Evolutionary conservation across 2,113 vertebrate genomes (phyloP).

Genomic region (Platysteira castanea): DNA sequence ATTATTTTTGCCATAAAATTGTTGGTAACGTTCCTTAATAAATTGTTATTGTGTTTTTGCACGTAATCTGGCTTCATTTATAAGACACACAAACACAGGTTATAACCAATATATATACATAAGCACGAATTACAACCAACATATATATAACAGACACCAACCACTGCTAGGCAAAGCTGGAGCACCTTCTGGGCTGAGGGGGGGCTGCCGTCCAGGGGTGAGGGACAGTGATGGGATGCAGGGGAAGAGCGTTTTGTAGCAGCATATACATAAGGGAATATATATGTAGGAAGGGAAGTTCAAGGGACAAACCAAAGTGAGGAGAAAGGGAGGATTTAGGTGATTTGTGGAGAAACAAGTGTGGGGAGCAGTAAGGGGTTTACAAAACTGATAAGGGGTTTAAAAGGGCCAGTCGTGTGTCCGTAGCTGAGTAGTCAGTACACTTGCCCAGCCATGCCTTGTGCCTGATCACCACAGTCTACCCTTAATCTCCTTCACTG

Average conservation of each 20-base stretch:
- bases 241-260: not conserved
- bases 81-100: too few species aligned
- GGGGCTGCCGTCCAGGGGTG: not conserved
- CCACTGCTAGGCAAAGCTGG: not conserved
- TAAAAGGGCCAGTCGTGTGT: accelerated
- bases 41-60: too few species aligned
- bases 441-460: not conserved
- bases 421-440: too few species aligned
- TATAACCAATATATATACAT: too few species aligned
- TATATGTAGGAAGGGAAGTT: not conserved
- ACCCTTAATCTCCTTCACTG: not conserved
- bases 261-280: not conserved
- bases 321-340: not conserved
- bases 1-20: too few species aligned
- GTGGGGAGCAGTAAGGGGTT: not conserved
- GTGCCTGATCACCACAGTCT: not conserved
- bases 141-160: too few species aligned
- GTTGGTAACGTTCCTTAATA: too few species aligned
- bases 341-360: not conserved
- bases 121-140: too few species aligned
- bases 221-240: not conserved
- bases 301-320: not conserved
- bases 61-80: too few species aligned
- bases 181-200: not conserved
- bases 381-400: too few species aligned